Evolutionary conservation across 2,888 invertebrate genomes (phyloP), one percentile per base, ranked within the genome.

Genomic region (Trichopoda pennipes): DNA sequence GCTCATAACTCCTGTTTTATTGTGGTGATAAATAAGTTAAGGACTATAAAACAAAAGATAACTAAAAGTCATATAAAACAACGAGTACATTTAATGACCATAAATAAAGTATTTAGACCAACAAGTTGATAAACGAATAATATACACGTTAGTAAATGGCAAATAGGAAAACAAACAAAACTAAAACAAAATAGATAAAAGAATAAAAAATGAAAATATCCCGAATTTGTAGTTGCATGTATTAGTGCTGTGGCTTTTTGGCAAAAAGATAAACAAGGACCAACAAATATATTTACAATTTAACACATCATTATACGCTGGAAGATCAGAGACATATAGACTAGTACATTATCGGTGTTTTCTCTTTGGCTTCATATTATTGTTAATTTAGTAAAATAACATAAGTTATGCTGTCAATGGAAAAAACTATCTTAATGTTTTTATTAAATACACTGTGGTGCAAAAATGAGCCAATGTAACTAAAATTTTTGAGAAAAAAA

Each of bases 81-180:
- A 38, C 21, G 35, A 58, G 12, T 28, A 47, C 28, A 42, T 53
- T 21, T 47, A 74, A 69, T 58, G 73, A 35, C 51, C 63, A 73
- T 77, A 77, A 81, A 77, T 77, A 81, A 77, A 77, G 1, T 73
- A 69, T 81, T 76, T 58, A 42, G 64, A 77, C 73, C 81, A 77
- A 81, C 81, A 81, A 81, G 81, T 75, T 75, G 56, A 75, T 66
- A 75, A 75, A 75, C n/a, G 49, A 35, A 49, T 56, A n/a, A 49
- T 3, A n/a, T 7, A 47, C 19, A 56, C 6, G 64, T 64, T 53
- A 51, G 21, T 42, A 78, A 70, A 63, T 70, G 49, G 38, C 55
- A 77, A 1, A 1, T 28, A 28, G 28, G 28, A 28, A 77, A 47
- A 68, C 35, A 23, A 1, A 16, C 4, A 47, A 32, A 42, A 28